Evolutionary conservation across 2,113 vertebrate species (phyloP).

Genomic region (Alosa alosa): DNA sequence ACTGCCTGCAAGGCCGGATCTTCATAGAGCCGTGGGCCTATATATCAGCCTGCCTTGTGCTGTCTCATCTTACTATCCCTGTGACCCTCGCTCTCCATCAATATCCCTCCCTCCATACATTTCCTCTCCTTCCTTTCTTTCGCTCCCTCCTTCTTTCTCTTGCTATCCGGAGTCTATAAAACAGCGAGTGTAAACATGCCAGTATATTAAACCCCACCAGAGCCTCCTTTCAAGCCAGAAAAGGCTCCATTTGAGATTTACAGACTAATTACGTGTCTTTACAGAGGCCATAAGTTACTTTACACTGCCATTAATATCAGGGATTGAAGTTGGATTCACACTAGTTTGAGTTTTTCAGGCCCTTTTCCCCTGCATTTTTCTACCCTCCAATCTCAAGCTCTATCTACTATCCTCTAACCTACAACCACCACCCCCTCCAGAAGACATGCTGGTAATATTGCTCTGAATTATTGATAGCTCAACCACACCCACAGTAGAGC

Average conservation of each 20-base stretch:
- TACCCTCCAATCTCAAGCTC: neutral
- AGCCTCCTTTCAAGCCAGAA: neutral
- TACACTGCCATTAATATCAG: neutral
- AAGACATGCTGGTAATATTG: neutral
- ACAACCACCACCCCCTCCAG: neutral
- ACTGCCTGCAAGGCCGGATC: neutral
- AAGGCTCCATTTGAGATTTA: neutral
- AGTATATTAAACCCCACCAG: neutral
- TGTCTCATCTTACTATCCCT: neutral
- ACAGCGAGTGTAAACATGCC: neutral
- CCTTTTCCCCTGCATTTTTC: neutral
- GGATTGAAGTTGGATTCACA: neutral
- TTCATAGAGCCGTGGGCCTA: neutral
- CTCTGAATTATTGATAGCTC: neutral
- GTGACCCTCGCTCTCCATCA: neutral
- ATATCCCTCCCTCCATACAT: neutral
- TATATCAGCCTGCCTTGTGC: neutral
- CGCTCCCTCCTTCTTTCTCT: neutral
- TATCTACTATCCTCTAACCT: neutral
- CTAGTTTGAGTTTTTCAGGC: neutral
- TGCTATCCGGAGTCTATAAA: neutral
- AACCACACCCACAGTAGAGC: neutral
- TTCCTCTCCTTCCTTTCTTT: neutral
- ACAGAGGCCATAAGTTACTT: slow-evolving; percentile 3
- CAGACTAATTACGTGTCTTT: neutral